These are phyloP conservation scores for Himantopus leucocephalus DNA, from an alignment of 2,113 vertebrate genomes.

Conservation along the genomic window DNA sequence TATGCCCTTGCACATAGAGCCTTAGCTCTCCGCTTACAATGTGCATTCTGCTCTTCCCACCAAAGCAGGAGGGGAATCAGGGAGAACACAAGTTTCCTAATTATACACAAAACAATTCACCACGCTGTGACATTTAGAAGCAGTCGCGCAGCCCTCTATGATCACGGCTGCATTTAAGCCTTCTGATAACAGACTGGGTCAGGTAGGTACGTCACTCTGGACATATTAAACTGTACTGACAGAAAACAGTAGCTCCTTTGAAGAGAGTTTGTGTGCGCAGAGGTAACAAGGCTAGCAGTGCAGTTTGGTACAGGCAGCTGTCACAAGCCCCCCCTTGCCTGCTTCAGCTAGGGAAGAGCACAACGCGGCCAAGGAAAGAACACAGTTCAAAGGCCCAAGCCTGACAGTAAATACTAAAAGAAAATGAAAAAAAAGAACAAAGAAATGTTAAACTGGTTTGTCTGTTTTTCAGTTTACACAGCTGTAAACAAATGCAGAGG, in stretches of 20 bases:
- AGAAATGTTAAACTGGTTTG: constrained; percentile 6
- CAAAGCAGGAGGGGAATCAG: accelerated
- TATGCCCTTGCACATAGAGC: neutral
- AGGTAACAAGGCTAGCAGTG: neutral
- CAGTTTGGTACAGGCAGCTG: neutral
- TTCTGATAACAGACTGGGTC: neutral
- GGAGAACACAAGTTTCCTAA: neutral
- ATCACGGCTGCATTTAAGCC: neutral
- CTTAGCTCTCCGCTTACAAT: neutral
- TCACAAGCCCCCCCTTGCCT: neutral
- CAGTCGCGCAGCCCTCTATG: neutral
- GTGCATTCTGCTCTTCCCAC: neutral
- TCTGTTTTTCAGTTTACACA: constrained; percentile 18
- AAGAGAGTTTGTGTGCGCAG: neutral
- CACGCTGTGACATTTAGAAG: neutral
- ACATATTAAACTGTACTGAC: neutral
- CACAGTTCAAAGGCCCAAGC: neutral
- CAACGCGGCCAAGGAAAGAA: neutral
- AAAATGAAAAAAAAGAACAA: constrained; percentile 28
- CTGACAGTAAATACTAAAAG: neutral
- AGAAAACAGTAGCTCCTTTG: neutral
- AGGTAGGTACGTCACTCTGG: neutral
- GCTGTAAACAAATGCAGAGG: constrained; percentile 33
- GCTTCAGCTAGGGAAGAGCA: neutral
- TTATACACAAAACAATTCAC: neutral